A percentile compares a stretch with the other conserved stretches of the same genome.
Conservation (phyloP, 2,113 vertebrate genomes). For the Nycticorax nycticorax region DNA sequence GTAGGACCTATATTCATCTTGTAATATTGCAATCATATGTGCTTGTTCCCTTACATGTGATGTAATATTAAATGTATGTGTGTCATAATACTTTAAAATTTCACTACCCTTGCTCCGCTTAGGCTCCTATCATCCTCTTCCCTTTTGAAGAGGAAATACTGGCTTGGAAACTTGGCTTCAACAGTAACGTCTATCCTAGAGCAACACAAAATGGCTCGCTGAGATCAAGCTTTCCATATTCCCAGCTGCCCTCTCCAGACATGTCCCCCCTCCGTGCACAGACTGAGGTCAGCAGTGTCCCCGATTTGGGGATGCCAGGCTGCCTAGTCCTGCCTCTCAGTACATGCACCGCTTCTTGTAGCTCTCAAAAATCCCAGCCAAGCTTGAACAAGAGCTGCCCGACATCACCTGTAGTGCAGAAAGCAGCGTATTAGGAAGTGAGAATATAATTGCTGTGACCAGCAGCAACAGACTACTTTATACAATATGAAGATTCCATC, state of each 20-base stretch:
- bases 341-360: not conserved
- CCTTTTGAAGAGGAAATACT: not conserved
- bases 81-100: constrained; percentile 59
- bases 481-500: not conserved
- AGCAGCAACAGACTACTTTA: not conserved
- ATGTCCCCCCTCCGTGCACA: not conserved
- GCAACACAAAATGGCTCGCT: not conserved
- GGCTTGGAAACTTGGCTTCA: not conserved
- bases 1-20: constrained; percentile 17
- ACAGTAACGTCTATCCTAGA: not conserved
- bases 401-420: not conserved
- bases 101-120: not conserved
- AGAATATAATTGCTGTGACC: not conserved
- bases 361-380: not conserved
- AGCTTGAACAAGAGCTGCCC: not conserved
- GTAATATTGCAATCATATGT: constrained; percentile 20
- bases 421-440: not conserved
- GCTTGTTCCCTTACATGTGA: constrained; percentile 50
- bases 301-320: not conserved
- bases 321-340: not conserved
- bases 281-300: not conserved
- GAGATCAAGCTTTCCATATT: not conserved
- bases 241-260: not conserved
- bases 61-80: constrained; percentile 56
- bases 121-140: not conserved